Conservation (phyloP, 2,113 vertebrate genomes). For the Eublepharis macularius region DNA sequence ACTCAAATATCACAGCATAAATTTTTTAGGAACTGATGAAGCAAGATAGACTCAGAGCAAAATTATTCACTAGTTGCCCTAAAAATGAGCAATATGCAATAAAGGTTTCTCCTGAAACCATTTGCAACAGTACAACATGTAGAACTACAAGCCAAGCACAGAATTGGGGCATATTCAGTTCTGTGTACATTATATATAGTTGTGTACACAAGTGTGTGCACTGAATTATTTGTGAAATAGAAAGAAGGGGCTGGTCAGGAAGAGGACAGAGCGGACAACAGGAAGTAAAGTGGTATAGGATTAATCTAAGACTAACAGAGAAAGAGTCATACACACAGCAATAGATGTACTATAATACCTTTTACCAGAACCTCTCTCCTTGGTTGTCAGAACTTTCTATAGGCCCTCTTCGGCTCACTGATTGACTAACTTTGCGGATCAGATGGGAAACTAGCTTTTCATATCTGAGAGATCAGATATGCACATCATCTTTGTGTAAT, state of each 20-base stretch:
- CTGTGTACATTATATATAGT: neutral
- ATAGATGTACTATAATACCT: neutral
- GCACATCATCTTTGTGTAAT: neutral
- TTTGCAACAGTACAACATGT: neutral
- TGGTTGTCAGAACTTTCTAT: neutral
- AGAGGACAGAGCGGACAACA: neutral
- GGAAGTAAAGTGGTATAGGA: neutral
- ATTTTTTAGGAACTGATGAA: conserved; percentile 56
- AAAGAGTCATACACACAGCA: neutral
- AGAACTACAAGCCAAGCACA: neutral
- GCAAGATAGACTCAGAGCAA: conserved; percentile 22
- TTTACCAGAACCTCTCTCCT: neutral
- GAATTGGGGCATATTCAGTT: neutral
- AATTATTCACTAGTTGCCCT: conserved; percentile 45
- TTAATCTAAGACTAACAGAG: neutral
- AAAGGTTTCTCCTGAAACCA: conserved; percentile 18
- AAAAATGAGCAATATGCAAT: conserved; percentile 23
- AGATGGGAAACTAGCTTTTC: neutral
- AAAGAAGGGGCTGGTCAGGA: neutral
- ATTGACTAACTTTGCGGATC: neutral
- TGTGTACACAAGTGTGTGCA: neutral
- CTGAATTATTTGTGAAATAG: neutral
- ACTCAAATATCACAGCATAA: conserved; percentile 49
- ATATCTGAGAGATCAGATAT: neutral
- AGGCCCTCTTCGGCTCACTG: neutral